These are phyloP conservation scores for Drosophila fuyamai DNA, from an alignment of 1,140 invertebrate genomes.

Conservation along the genomic window DNA sequence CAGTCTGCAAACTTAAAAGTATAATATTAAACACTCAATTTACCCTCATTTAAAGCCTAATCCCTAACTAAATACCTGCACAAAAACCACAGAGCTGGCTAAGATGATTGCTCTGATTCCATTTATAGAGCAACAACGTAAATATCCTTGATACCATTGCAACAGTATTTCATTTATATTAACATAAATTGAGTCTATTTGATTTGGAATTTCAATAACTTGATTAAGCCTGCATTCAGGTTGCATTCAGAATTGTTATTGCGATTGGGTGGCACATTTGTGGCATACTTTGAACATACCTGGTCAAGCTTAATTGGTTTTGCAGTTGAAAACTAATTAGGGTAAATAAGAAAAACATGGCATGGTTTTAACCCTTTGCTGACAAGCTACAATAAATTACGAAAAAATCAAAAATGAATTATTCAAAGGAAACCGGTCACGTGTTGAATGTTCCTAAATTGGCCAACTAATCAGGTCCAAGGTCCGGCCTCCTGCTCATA, in stretches of 20 bases:
- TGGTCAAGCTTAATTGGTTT: conserved; percentile 7
- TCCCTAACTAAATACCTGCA: background rate
- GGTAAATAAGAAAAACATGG: conserved; percentile 15
- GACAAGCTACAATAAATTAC: conserved; percentile 11
- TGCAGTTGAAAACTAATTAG: conserved; percentile 29
- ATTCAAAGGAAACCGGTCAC: conserved; percentile 35
- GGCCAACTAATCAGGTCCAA: conserved; percentile 46
- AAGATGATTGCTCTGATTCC: background rate
- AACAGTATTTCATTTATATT: background rate
- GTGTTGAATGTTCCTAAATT: conserved; percentile 47
- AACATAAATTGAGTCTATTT: conserved; percentile 4
- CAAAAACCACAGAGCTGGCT: background rate
- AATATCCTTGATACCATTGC: conserved; percentile 8
- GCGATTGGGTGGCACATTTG: conserved; percentile 13
- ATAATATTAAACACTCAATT: background rate
- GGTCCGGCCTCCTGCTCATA: conserved; percentile 26
- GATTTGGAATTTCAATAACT: conserved; percentile 25
- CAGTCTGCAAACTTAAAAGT: too few species aligned
- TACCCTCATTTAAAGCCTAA: background rate
- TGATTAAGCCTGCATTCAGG: background rate
- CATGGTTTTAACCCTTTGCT: conserved; percentile 5
- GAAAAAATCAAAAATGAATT: conserved; percentile 46
- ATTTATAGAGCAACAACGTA: conserved; percentile 8
- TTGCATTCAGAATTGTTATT: conserved; percentile 20
- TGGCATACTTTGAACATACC: background rate